Conservation (phyloP, 2,797 vertebrate genomes). For the Chrysocyon brachyurus region DNA sequence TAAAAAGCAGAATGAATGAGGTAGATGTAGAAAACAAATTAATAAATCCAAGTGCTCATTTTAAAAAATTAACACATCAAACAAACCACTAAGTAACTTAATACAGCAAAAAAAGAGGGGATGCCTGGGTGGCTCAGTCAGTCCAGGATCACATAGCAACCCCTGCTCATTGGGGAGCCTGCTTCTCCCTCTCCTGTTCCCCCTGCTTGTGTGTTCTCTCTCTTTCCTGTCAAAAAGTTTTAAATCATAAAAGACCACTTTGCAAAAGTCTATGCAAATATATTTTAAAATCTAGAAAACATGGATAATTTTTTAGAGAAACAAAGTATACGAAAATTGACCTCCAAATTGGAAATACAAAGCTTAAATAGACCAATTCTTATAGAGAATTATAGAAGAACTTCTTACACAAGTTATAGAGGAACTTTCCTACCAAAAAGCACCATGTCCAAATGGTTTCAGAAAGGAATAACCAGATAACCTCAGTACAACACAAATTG, state of each 20-base stretch:
- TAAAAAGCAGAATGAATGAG: background rate
- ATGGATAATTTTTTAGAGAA: conserved; percentile 6
- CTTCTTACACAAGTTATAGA: background rate
- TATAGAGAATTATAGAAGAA: background rate
- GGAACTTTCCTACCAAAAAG: background rate
- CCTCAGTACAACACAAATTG: background rate
- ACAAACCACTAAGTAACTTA: background rate
- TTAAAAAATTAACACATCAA: background rate
- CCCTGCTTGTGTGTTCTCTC: no score
- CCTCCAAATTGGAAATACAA: background rate
- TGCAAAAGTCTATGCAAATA: background rate
- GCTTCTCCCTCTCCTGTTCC: no score
- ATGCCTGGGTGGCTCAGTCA: no score
- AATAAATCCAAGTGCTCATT: background rate
- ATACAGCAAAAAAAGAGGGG: conserved; percentile 7
- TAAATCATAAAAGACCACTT: background rate
- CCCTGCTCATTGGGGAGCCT: no score
- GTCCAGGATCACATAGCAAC: no score
- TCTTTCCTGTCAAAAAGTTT: background rate
- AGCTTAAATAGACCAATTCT: background rate
- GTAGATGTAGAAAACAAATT: background rate
- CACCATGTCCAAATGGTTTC: background rate
- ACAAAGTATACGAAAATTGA: background rate
- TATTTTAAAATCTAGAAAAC: background rate
- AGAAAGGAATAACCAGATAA: background rate